Evolutionary conservation across 2,113 vertebrate genomes (phyloP).

Genomic region (Sylvilagus bachmani): DNA sequence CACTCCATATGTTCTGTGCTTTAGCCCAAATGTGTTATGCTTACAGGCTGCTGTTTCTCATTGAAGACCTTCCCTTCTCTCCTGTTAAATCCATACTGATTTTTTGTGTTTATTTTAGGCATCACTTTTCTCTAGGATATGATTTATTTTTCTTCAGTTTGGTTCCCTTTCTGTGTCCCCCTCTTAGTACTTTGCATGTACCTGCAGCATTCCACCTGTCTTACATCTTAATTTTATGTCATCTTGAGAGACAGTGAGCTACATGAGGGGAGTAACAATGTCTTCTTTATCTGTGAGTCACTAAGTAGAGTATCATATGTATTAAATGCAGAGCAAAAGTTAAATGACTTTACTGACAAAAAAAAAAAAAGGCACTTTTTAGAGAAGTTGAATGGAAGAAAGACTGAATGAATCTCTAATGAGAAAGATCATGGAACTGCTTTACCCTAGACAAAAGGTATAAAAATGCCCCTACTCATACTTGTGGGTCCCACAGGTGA

Average conservation of each 20-base stretch:
- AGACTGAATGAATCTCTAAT: neutral
- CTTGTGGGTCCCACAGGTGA: neutral
- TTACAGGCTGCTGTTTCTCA: neutral
- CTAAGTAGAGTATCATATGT: neutral
- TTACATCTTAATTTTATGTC: neutral
- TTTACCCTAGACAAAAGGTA: neutral
- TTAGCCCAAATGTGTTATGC: neutral
- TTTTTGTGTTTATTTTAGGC: constrained; percentile 16
- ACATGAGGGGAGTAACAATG: neutral
- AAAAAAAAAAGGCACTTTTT: neutral
- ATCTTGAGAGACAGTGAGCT: neutral
- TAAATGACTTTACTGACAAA: neutral
- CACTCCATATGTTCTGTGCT: neutral
- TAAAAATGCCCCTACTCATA: neutral
- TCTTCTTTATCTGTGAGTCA: neutral
- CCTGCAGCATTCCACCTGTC: neutral
- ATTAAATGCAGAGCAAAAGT: neutral
- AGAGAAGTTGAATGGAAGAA: neutral
- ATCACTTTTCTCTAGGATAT: neutral
- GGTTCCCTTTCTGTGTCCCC: neutral
- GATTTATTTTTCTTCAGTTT: neutral
- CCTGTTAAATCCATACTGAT: neutral
- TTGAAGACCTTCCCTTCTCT: neutral
- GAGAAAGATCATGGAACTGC: neutral
- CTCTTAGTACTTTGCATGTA: neutral